Base-by-base conservation (phyloP, 2,113 vertebrate genomes). In the Pristiophorus japonicus region DNA sequence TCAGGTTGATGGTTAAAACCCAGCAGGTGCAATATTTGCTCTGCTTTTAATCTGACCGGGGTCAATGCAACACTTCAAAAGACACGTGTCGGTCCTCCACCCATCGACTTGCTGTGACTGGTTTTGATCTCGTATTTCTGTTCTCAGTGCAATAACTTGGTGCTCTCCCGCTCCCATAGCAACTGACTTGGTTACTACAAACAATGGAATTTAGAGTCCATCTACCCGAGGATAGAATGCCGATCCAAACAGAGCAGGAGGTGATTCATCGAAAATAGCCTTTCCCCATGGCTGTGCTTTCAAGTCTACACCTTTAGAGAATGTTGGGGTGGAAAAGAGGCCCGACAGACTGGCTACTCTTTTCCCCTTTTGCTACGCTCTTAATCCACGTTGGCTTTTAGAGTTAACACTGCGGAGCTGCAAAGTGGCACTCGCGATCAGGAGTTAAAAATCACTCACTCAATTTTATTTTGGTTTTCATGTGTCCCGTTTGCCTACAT, bases 231-330 rank as follows among this genome's bases (percentile, higher is more conserved):
- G 22, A 85, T 11, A 12, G 45, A 27, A 8, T 0, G 0, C 84
- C 24, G 7, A 0, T 18, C 62, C 12, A 11, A 1, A 8, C n/a
- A 47, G 66, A 42, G 24, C 70, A 66, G 27, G 27, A 10, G 1
- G n/a, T 0, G 51, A 55, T 88, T 27, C 55, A 62, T 62, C 62
- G n/a, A 12, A 91, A n/a, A 62, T 91, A 18, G 30, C 30, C 59
- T 42, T 42, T 38, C 62, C 88, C n/a, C 18, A 0, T n/a, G 16
- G n/a, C 88, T 65, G 34, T 20, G 34, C 24, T 95, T 51, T 96
- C 96, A 96, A 96, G 73, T 96, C 96, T 96, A 96, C 96, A 0
- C 8, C 62, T 38, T 78, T 11, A 5, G 66, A 67, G 30, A 11
- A 73, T 73, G 22, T 16, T 24, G 47, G 51, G n/a, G n/a, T n/a